Conservation (phyloP, 92 coral and sea anemone species). For the Zoanthus sansibaricus region DNA sequence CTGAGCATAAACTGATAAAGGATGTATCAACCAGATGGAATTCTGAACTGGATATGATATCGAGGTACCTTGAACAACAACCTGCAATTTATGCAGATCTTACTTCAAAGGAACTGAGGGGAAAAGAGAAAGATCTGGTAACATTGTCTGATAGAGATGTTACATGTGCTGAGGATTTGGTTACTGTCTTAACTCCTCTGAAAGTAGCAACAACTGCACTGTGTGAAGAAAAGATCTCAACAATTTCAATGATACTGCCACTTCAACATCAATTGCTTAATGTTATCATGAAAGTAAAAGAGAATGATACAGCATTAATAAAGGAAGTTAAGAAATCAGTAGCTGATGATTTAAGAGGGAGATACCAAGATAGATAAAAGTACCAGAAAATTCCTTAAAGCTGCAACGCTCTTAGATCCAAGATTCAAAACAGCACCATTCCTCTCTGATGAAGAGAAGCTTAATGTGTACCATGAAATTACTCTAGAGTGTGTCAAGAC, state of each 20-base stretch:
- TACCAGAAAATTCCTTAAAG: constrained; percentile 54
- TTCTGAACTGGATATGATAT: constrained; percentile 63
- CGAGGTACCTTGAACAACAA: constrained; percentile 69
- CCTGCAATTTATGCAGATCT: constrained; percentile 61
- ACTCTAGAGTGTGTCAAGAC: constrained; percentile 55
- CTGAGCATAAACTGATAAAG: constrained; percentile 54
- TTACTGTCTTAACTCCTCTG: constrained; percentile 50
- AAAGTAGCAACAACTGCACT: constrained; percentile 52
- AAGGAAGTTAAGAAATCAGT: constrained; percentile 49
- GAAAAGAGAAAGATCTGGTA: constrained; percentile 51
- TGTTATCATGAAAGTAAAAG: constrained; percentile 53
- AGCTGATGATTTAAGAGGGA: constrained; percentile 9
- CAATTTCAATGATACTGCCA: constrained; percentile 61
- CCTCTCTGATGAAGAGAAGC: constrained; percentile 57
- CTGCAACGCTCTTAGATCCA: constrained; percentile 67
- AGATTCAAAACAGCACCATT: constrained; percentile 68
- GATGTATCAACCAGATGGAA: constrained; percentile 70
- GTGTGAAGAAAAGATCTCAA: constrained; percentile 60
- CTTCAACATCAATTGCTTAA: constrained; percentile 62
- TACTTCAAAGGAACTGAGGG: constrained; percentile 55
- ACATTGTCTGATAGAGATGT: constrained; percentile 58
- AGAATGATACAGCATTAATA: constrained; percentile 60
- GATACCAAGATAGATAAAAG: constrained; percentile 56
- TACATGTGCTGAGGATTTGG: constrained; percentile 49
- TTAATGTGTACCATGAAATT: constrained; percentile 60